These are phyloP conservation scores for Regulus satrapa DNA, from an alignment of 2,113 vertebrate genomes.

Conservation along the genomic window DNA sequence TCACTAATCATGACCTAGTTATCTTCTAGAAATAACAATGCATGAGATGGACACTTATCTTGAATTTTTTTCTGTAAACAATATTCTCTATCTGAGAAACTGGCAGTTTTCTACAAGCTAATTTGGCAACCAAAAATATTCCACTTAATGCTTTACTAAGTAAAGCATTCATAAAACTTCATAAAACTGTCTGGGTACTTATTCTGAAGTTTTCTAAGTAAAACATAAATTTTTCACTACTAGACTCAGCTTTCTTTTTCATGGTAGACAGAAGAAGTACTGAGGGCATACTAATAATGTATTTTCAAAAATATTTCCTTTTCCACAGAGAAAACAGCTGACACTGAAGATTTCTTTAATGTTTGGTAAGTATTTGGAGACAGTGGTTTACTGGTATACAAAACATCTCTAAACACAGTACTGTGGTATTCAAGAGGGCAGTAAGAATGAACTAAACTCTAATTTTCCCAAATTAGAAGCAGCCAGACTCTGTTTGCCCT, in stretches of 20 bases:
- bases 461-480: conserved; percentile 25
- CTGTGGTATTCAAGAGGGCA: background rate
- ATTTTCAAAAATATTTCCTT: background rate
- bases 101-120: background rate
- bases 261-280: background rate
- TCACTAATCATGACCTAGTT: background rate
- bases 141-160: background rate
- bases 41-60: background rate
- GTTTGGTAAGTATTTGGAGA: conserved; percentile 10
- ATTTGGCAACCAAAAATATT: background rate
- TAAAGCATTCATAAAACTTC: no score
- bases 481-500: background rate
- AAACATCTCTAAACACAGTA: conserved; percentile 3
- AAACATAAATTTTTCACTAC: background rate
- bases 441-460: conserved; percentile 25
- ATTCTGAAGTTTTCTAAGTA: background rate
- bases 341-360: conserved; percentile 7
- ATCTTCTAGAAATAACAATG: conserved; percentile 11
- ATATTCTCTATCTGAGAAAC: background rate
- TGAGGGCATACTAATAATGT: background rate
- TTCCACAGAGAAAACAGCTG: background rate
- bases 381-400: conserved; percentile 34
- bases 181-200: background rate
- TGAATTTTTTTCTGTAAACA: background rate
- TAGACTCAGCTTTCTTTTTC: background rate